Conservation (phyloP, 2,113 vertebrate species). For the Prolemur simus region DNA sequence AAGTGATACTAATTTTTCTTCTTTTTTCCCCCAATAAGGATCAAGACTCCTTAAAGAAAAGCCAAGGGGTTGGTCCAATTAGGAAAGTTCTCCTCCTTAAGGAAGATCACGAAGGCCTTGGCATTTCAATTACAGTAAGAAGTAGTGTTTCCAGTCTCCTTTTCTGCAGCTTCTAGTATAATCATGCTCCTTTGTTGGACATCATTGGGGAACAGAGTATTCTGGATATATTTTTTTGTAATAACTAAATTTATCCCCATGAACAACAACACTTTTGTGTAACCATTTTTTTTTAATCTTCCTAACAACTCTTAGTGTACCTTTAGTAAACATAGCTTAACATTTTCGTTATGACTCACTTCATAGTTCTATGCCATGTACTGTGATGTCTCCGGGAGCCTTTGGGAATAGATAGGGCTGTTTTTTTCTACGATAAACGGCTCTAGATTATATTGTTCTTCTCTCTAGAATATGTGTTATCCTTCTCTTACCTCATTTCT, state of each 20-base stretch:
- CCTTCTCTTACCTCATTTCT: not conserved
- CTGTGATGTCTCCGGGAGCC: not conserved
- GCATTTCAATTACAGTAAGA: conserved; percentile 98
- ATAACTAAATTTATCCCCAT: not conserved
- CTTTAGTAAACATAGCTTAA: conserved; percentile 7
- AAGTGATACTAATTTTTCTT: conserved; percentile 41
- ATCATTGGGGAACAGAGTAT: not conserved
- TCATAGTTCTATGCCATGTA: not conserved
- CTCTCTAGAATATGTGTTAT: not conserved
- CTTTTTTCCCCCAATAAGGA: conserved; percentile 86
- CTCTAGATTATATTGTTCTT: not conserved
- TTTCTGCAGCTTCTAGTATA: not conserved
- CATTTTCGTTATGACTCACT: not conserved
- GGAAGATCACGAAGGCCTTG: conserved; percentile 98
- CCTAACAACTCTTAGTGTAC: not conserved
- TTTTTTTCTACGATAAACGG: not conserved
- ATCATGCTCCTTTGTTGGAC: not conserved
- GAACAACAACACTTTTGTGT: not conserved
- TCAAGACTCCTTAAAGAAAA: conserved; percentile 96
- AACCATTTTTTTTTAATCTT: conserved; percentile 30
- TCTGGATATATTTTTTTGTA: not conserved
- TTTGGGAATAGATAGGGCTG: not conserved
- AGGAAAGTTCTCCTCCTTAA: conserved; percentile 96
- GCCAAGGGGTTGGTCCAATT: conserved; percentile 97
- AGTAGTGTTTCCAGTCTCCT: conserved; percentile 56